Evolutionary conservation across 2,113 vertebrate genomes (phyloP), one percentile per base, ranked within the genome.

Genomic region (Alligator sinensis): DNA sequence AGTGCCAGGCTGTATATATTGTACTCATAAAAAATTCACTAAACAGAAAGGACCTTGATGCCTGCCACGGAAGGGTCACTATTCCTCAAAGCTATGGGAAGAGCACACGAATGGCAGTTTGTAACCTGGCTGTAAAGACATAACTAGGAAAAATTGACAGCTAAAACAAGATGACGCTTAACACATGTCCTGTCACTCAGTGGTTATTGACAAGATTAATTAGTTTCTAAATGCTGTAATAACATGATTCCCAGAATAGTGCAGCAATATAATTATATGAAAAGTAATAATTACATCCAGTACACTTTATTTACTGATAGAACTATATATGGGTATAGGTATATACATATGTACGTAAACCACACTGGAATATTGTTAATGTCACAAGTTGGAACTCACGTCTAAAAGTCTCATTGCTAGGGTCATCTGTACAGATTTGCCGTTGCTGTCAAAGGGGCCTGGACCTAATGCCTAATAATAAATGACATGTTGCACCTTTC

Each of bases 171-270:
- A 85, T 57, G 47, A 12, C 84, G 75, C 84, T 80, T 58, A 11
- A 18, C 77, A 27, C 21, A 11, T 74, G 19, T 13, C 12, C 89
- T 66, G 64, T 94, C 87, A 77, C 76, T 94, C 93, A 89, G 87
- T 89, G 84, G 80, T 95, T 97, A 95, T 77, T 96, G 95, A 97
- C 96, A 93, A 94, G 94, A 92, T 93, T 97, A 95, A 97, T 97
- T 92, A 85, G 88, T 89, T 96, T 88, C 88, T 96, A 95, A 96
- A 86, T 90, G 87, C 86, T 94, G 94, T 86, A 90, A 92, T 96
- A 94, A 95, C 96, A 80, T 1, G 3, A 91, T 84, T 97, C 94
- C 91, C 87, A 96, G 95, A 96, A 97, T 93, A 97, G 95, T 93
- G 83, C 88, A 95, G 95, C 96, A 85, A 63, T 88, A 76, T 88